A percentile compares a stretch with the other conserved stretches of the same genome.
Conservation (phyloP, 2,888 invertebrate genomes). For the Philopedon plagiatum region DNA sequence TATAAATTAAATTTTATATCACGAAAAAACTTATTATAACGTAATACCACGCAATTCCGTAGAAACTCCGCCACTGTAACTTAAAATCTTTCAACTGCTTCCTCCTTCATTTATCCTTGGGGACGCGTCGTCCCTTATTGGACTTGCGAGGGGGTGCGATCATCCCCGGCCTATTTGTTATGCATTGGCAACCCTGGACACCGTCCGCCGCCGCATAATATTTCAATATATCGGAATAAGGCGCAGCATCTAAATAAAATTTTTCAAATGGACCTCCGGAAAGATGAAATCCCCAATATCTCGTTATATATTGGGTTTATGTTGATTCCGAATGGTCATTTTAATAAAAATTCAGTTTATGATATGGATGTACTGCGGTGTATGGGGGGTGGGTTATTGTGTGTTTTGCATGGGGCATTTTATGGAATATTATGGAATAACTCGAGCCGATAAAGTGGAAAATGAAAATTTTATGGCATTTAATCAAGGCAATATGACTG, state of each 20-base stretch:
- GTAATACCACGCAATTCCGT: too few relatives aligned
- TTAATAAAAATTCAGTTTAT: slow-evolving; percentile 53
- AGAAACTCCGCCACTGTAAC: slow-evolving; percentile 34
- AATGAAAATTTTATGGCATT: background rate
- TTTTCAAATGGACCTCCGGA: slow-evolving; percentile 60
- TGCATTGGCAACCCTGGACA: slow-evolving; percentile 68
- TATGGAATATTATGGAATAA: background rate
- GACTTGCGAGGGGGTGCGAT: slow-evolving; percentile 65
- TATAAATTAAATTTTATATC: too few relatives aligned
- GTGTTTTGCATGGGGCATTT: slow-evolving; percentile 9
- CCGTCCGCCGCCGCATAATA: slow-evolving; percentile 66
- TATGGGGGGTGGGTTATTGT: slow-evolving; percentile 22
- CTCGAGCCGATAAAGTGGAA: background rate
- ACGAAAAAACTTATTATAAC: too few relatives aligned
- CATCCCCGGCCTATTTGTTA: slow-evolving; percentile 67
- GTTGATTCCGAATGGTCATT: slow-evolving; percentile 49
- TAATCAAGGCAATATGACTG: too few relatives aligned
- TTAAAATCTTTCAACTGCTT: slow-evolving; percentile 38
- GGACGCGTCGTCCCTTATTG: slow-evolving; percentile 57
- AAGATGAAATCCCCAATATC: slow-evolving; percentile 51
- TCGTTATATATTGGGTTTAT: slow-evolving; percentile 51
- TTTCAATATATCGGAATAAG: slow-evolving; percentile 66
- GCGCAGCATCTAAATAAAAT: slow-evolving; percentile 63
- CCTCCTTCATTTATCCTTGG: slow-evolving; percentile 46
- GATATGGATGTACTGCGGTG: slow-evolving; percentile 29